These are phyloP conservation scores for Orthosia gothica DNA, from an alignment of 2,888 invertebrate species.

Conservation along the genomic window DNA sequence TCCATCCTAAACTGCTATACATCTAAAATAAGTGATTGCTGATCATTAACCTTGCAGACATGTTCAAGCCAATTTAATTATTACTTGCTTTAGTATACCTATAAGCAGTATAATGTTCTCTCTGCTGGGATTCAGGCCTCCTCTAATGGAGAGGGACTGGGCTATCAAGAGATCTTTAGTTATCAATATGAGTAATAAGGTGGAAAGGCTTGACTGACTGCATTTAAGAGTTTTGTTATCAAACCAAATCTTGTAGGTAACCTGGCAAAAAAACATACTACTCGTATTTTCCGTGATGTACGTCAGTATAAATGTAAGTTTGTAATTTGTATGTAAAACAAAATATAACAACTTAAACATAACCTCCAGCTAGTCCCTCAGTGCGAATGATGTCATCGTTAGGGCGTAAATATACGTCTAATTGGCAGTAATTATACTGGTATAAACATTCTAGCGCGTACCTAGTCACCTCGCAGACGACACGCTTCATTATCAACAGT, in stretches of 20 bases:
- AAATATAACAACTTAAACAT: constrained; percentile 1
- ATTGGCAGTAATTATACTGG: constrained; percentile 61
- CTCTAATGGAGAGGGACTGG: too few species aligned
- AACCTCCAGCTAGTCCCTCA: constrained; percentile 17
- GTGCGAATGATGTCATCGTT: constrained; percentile 56
- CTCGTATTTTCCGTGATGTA: too few species aligned
- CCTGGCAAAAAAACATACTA: too few species aligned
- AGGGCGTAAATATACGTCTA: constrained; percentile 62
- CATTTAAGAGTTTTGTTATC: too few species aligned
- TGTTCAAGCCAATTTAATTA: too few species aligned
- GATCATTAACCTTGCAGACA: not conserved
- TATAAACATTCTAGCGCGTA: constrained; percentile 53
- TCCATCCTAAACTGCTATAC: not conserved
- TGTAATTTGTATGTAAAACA: not conserved
- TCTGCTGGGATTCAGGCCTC: too few species aligned
- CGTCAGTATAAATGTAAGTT: not conserved
- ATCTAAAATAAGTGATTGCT: not conserved
- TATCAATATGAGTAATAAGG: not conserved
- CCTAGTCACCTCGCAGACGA: constrained; percentile 24
- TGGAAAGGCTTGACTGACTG: not conserved
- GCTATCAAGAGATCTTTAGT: not conserved
- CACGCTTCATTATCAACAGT: constrained; percentile 21
- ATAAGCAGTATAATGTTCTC: too few species aligned
- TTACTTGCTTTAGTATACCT: too few species aligned
- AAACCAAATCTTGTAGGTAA: too few species aligned